Base-by-base conservation (phyloP, 2,797 vertebrate genomes). In the Chlorospingus flavigularis region DNA sequence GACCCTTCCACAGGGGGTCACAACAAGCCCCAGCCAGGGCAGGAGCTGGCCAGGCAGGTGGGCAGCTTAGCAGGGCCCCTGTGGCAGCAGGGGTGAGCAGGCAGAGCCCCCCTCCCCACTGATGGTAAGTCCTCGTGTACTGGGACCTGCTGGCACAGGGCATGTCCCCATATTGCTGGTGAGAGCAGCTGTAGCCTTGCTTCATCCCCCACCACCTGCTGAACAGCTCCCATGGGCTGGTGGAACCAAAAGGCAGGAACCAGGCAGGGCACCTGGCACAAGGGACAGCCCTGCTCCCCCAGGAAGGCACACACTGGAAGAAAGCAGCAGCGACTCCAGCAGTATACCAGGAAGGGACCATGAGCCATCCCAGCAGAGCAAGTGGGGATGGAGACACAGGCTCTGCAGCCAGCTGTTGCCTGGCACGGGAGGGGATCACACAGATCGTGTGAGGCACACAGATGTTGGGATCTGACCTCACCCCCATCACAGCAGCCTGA, bases 71-170 rank as follows among this genome's bases (percentile, higher is more conserved):
- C 30, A 67, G 54, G 10, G 39, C 7, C 24, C 30, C 13, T 0
- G 0, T 2, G 9, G 66, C 48, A 84, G 58, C 28, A 14, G 23
- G 78, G 24, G 10, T 5, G 0, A 11, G 39, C 68, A 67, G 40
- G 13, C n/a, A 91, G 70, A 73, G 33, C 21, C 26, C 21, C 16
- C 11, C n/a, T 51, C 7, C 42, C 11, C 0, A 0, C 40, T 19
- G 4, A 57, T 0, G 0, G 28, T 50, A 82, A 24, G 13, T 76
- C 55, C 61, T 71, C 1, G 0, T 2, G 1, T 54, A 66, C 37
- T 51, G 55, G 23, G 31, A 58, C 65, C 58, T 60, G 24, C 24
- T 13, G 2, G 39, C 24, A 24, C 6, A 1, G 13, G 24, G 11
- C 55, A 24, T 6, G 28, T 47, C 47, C 43, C 63, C 1, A 0